Percentiles rank a stretch among this genome's conserved stretches.
phyloP scores from a whole-genome alignment of 2,113 vertebrate genomes.

The Dromas ardeola region DNA sequence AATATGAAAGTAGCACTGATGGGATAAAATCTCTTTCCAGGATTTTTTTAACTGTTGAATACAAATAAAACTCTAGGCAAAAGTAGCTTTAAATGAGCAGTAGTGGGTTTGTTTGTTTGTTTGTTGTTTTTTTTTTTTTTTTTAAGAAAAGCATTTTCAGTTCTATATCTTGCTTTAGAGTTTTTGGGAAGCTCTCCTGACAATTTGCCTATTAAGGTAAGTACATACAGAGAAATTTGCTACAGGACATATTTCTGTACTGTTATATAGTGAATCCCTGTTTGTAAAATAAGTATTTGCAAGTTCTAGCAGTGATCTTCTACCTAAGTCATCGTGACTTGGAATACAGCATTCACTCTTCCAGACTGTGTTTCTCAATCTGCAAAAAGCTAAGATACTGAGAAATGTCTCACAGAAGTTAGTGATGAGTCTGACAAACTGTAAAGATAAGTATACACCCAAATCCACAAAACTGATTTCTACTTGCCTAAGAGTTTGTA shows the following conservation, averaged over 20 bases:
- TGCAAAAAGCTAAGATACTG: background rate
- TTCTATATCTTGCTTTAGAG: background rate
- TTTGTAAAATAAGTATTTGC: background rate
- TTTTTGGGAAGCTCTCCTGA: background rate
- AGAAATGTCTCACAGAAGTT: background rate
- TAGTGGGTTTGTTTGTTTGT: background rate
- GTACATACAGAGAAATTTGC: background rate
- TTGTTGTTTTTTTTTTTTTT: background rate
- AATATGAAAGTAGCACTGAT: background rate
- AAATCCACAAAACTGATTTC: background rate
- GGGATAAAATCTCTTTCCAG: background rate
- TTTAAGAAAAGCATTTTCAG: background rate
- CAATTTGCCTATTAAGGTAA: background rate
- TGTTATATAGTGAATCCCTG: background rate
- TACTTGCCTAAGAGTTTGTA: background rate
- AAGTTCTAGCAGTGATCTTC: background rate
- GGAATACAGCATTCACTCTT: background rate
- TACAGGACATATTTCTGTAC: background rate
- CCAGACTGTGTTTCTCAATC: background rate
- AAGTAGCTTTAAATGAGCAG: background rate
- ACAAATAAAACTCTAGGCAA: background rate
- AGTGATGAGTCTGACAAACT: background rate
- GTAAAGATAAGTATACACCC: background rate
- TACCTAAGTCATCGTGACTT: background rate
- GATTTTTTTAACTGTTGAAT: background rate